Conservation (phyloP, 1,140 invertebrate genomes). For the Rhizoglyphus robini region DNA sequence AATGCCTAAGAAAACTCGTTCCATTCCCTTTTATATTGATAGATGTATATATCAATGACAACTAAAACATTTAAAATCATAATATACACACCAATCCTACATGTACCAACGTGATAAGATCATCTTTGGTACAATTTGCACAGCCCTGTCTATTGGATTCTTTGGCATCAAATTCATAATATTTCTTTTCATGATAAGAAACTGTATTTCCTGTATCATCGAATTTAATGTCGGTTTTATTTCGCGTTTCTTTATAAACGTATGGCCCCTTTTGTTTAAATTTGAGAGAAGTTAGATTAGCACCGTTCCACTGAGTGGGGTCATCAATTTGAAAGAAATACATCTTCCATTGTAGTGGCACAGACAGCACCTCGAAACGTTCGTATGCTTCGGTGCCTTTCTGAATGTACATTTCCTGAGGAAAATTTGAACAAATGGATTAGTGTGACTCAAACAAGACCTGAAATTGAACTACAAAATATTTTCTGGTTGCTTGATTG, state of each 20-base stretch:
- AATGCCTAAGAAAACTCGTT: too few relatives aligned
- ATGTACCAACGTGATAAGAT: too few relatives aligned
- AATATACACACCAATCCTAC: too few relatives aligned
- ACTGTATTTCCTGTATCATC: not conserved
- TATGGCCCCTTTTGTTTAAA: not conserved
- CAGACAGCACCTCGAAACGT: not conserved
- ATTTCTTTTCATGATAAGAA: not conserved
- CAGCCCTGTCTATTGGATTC: not conserved
- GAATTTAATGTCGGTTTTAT: not conserved
- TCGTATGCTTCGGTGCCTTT: not conserved
- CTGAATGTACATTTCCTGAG: not conserved
- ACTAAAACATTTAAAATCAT: too few relatives aligned
- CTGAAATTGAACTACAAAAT: too few relatives aligned
- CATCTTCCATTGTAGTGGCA: not conserved
- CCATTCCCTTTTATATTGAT: too few relatives aligned
- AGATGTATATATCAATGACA: too few relatives aligned
- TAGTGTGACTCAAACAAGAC: too few relatives aligned
- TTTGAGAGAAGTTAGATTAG: not conserved
- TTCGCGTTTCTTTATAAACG: not conserved
- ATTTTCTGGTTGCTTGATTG: too few relatives aligned
- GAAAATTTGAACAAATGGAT: not conserved
- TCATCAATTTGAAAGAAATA: not conserved
- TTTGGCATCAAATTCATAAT: not conserved
- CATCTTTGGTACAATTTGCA: not conserved
- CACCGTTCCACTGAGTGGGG: not conserved